Evolutionary conservation across 2,888 invertebrate genomes (phyloP), one percentile per base, ranked within the genome.

Genomic region (Phalera bucephala): DNA sequence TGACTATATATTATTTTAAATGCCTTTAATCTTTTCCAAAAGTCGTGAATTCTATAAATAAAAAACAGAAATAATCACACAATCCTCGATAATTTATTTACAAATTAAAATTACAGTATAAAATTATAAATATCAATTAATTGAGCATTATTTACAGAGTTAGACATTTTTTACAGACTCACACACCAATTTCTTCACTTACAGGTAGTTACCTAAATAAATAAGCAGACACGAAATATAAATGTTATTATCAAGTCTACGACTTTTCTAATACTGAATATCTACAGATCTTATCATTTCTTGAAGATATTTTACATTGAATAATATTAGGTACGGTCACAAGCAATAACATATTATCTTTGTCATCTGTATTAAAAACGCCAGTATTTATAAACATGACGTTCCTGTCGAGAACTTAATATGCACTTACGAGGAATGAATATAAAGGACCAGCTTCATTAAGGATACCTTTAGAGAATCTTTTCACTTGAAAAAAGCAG

Each of bases 61-160:
- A n/a, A n/a, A n/a, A n/a, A n/a, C n/a, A n/a, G n/a, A n/a, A n/a
- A n/a, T n/a, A n/a, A n/a, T n/a, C n/a, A 56, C 53, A 54, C 62
- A 52, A 64, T 62, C 56, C 63, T 64, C 66, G 53, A 3, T 67
- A 60, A 61, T 80, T 82, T 83, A 83, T 82, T 80, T 84, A 84
- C 83, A 83, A 68, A 66, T 62, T 59, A 49, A n/a, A n/a, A 55
- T 31, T 50, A 52, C 57, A 56, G 48, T 43, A 39, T 12, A 27
- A 21, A 33, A 19, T 11, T 36, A 36, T 59, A 55, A 46, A 58
- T 51, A 40, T 53, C 50, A 68, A 41, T 58, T 59, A 56, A 52
- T 66, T 74, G 68, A 75, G 66, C 66, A 62, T 55, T 72, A 69
- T 69, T 64, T 71, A 75, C 70, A 54, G 43, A 45, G 58, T 45